Conservation (phyloP, 2,888 invertebrate genomes). For the Patella caerulea region DNA sequence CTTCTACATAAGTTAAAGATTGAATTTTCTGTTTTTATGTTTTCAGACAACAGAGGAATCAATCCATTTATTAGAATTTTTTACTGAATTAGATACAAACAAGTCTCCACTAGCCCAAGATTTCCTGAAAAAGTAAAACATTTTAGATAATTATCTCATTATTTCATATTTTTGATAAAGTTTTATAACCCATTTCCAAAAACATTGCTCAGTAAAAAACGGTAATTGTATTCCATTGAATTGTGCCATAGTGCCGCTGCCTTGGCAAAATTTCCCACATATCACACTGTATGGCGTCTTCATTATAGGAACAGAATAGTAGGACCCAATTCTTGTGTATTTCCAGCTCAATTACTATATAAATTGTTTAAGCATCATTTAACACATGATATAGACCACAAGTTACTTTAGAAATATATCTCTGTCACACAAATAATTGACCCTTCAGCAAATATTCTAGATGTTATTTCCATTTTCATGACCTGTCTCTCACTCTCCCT, state of each 20-base stretch:
- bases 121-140: conserved; percentile 32
- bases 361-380: no score
- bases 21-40: background rate
- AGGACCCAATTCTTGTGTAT: background rate
- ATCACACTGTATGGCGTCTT: conserved; percentile 22
- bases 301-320: background rate
- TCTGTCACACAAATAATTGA: no score
- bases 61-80: conserved; percentile 43
- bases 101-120: conserved; percentile 33
- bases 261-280: conserved; percentile 21
- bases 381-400: no score
- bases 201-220: no score
- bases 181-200: no score
- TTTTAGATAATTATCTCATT: background rate
- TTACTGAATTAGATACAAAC: conserved; percentile 44
- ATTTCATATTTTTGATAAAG: no score
- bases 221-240: no score
- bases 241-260: background rate
- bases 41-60: conserved; percentile 49
- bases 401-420: no score
- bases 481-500: no score
- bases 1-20: no score
- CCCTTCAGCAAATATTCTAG: no score
- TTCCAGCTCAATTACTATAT: background rate
- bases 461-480: no score